Evolutionary conservation across 2,113 vertebrate genomes (phyloP).

Genomic region (Platysteira castanea): DNA sequence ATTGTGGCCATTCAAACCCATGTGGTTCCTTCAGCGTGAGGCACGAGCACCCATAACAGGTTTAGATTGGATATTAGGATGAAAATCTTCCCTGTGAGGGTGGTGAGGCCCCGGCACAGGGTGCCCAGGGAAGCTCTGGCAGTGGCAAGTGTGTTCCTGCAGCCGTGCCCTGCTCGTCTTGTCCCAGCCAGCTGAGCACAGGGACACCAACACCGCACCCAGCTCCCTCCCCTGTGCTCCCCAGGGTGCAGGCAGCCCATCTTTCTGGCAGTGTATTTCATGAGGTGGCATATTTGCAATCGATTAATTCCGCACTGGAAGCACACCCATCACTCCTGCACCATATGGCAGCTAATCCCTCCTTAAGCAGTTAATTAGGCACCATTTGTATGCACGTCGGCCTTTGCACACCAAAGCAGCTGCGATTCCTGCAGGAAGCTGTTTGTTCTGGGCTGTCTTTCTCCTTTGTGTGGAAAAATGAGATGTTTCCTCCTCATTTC

Average conservation of each 20-base stretch:
- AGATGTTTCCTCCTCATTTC: not conserved
- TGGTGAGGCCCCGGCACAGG: not conserved
- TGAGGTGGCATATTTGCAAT: conserved; percentile 1
- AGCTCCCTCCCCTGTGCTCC: not conserved
- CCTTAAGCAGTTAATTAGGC: conserved; percentile 63
- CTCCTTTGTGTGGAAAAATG: not conserved
- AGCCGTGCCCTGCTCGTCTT: not conserved
- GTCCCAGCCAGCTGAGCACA: not conserved
- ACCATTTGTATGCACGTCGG: conserved; percentile 37
- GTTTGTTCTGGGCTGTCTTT: not conserved
- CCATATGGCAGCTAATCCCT: conserved; percentile 62
- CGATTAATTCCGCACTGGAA: not conserved
- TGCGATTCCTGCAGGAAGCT: not conserved
- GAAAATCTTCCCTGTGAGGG: not conserved
- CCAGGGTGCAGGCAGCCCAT: not conserved
- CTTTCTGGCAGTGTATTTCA: not conserved
- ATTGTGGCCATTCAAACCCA: not conserved
- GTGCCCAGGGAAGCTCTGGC: not conserved
- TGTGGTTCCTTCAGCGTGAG: fast-evolving
- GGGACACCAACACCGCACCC: not conserved
- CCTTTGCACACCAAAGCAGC: not conserved
- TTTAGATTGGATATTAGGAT: not conserved
- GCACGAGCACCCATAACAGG: fast-evolving
- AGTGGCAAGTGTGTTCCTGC: not conserved
- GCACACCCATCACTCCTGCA: conserved; percentile 37